These are phyloP conservation scores for Serripes groenlandicus DNA, from an alignment of 2,888 invertebrate genomes.

Conservation along the genomic window DNA sequence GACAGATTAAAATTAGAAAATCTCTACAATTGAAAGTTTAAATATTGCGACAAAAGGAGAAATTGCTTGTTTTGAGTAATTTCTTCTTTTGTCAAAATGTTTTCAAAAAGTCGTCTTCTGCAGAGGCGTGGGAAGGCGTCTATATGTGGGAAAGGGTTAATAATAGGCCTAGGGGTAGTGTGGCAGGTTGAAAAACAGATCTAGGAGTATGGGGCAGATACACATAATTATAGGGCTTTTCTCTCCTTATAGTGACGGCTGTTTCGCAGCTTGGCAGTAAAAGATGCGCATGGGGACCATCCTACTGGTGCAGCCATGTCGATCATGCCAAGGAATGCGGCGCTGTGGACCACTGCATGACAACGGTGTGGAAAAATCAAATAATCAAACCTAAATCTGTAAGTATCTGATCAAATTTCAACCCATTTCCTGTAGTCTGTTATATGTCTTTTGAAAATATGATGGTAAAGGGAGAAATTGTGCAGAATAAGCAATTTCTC, in stretches of 20 bases:
- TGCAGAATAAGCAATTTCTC: not conserved
- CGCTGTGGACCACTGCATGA: constrained; percentile 74
- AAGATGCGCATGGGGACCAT: constrained; percentile 81
- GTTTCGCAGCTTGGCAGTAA: constrained; percentile 61
- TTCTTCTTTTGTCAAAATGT: not conserved
- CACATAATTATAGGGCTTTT: not conserved
- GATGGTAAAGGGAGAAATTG: constrained; percentile 1
- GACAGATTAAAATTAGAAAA: no score
- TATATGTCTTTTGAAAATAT: not conserved
- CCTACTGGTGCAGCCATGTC: constrained; percentile 81
- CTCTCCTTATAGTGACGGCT: constrained; percentile 42
- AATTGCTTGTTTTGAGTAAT: not conserved
- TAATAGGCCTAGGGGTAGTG: not conserved
- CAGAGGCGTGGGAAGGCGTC: not conserved
- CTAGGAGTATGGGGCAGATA: not conserved
- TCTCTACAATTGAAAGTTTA: no score
- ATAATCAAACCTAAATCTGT: constrained; percentile 54
- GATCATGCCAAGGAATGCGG: constrained; percentile 77
- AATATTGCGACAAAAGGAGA: not conserved
- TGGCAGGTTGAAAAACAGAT: not conserved
- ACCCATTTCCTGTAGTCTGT: not conserved
- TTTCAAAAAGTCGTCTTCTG: not conserved
- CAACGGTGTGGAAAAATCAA: constrained; percentile 74
- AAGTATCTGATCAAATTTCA: constrained; percentile 30
- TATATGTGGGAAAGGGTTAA: not conserved